These are phyloP conservation scores for Drosophila nr. fundita DNA, from an alignment of 2,888 invertebrate genomes.

Conservation along the genomic window DNA sequence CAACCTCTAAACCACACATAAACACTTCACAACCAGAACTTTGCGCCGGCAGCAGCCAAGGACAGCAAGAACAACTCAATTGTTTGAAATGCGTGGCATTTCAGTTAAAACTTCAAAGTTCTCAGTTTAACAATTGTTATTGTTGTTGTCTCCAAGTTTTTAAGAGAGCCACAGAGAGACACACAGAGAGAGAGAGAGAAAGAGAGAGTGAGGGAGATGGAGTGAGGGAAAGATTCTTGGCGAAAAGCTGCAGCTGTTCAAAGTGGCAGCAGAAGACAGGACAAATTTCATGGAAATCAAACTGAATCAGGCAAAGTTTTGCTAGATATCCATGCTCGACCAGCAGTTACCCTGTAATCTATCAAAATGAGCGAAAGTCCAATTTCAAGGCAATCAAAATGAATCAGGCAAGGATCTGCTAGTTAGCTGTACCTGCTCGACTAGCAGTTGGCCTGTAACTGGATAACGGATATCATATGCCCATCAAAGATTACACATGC, in stretches of 20 bases:
- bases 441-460: conserved; percentile 9
- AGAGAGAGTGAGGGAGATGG: not conserved
- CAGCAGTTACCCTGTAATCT: conserved; percentile 13
- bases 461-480: not conserved
- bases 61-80: conserved; percentile 15
- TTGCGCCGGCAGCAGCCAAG: conserved; percentile 13
- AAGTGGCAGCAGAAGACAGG: conserved; percentile 22
- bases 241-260: conserved; percentile 32
- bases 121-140: conserved; percentile 31
- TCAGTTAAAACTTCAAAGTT: conserved; percentile 43
- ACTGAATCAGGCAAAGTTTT: conserved; percentile 22
- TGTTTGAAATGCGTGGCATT: conserved; percentile 26
- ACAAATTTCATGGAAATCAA: conserved; percentile 16
- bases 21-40: conserved; percentile 62
- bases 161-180: not conserved
- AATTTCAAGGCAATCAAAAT: not conserved
- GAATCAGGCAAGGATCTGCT: conserved; percentile 9
- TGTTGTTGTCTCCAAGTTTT: conserved; percentile 50
- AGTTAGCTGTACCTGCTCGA: not conserved
- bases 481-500: not conserved
- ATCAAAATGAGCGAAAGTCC: not conserved
- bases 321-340: not conserved
- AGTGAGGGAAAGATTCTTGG: conserved; percentile 3
- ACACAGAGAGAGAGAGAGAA: not conserved
- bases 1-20: conserved; percentile 66